phyloP scores from a whole-genome alignment of 2,888 invertebrate genomes.

The Eristalis tenax region DNA sequence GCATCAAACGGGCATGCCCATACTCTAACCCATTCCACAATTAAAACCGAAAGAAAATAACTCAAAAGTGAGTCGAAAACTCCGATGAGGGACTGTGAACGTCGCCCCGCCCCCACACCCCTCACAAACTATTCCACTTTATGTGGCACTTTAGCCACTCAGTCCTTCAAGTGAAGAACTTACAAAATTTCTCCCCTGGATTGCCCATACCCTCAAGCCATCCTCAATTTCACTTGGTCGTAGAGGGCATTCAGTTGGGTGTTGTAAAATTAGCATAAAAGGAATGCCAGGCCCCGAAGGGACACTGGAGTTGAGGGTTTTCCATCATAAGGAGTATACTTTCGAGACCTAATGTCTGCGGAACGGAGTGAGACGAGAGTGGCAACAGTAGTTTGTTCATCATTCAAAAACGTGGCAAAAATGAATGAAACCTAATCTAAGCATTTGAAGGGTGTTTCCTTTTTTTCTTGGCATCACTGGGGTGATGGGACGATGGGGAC shows the following conservation, averaged over 20 bases:
- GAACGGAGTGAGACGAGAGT: neutral
- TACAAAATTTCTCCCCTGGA: neutral
- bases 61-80: neutral
- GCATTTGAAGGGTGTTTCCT: neutral
- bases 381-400: neutral
- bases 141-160: conserved; percentile 36
- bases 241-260: neutral
- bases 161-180: neutral
- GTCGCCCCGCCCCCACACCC: too few relatives aligned
- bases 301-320: neutral
- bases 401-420: neutral
- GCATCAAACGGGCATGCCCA: neutral
- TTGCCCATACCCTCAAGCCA: neutral
- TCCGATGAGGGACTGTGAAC: neutral
- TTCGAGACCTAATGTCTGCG: neutral
- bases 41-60: neutral
- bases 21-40: neutral
- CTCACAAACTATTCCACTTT: conserved; percentile 16
- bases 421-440: conserved; percentile 8
- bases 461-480: neutral
- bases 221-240: neutral
- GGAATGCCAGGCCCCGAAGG: conserved; percentile 19
- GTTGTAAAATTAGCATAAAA: conserved; percentile 47
- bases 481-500: neutral
- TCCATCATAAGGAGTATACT: neutral